These are phyloP conservation scores for Erythrolamprus reginae DNA, from an alignment of 2,113 vertebrate genomes.

Conservation along the genomic window DNA sequence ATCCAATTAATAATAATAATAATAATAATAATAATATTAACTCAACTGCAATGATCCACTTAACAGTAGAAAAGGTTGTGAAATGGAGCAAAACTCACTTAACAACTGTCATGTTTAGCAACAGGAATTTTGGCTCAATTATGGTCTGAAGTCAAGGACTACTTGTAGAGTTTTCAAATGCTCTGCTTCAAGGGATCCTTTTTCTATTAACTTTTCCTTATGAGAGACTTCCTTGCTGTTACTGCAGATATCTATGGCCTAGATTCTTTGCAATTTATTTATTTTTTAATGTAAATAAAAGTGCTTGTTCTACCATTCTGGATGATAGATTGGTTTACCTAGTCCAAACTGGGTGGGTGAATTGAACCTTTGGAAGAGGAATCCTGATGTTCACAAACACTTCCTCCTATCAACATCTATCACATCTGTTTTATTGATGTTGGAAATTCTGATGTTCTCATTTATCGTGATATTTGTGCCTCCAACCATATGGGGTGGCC, in stretches of 20 bases:
- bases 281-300: not conserved
- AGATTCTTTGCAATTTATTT: not conserved
- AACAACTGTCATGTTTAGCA: too few species aligned
- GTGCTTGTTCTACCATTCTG: not conserved
- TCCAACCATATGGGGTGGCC: not conserved
- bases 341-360: not conserved
- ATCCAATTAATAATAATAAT: too few species aligned
- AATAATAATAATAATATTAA: too few species aligned
- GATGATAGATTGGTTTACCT: not conserved
- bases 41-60: too few species aligned
- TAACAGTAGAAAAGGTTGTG: too few species aligned
- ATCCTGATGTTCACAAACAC: not conserved
- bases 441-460: not conserved
- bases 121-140: too few species aligned
- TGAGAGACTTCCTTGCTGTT: not conserved
- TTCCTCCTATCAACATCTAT: not conserved
- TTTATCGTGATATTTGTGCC: not conserved
- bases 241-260: not conserved
- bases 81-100: too few species aligned
- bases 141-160: not conserved
- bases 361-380: not conserved
- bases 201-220: not conserved
- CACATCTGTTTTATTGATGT: not conserved
- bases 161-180: not conserved
- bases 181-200: not conserved